Percentiles rank a stretch among this genome's conserved stretches.
These are phyloP conservation scores for Corythornis leucogaster DNA, from an alignment of 2,797 vertebrate genomes.

Conservation along the genomic window DNA sequence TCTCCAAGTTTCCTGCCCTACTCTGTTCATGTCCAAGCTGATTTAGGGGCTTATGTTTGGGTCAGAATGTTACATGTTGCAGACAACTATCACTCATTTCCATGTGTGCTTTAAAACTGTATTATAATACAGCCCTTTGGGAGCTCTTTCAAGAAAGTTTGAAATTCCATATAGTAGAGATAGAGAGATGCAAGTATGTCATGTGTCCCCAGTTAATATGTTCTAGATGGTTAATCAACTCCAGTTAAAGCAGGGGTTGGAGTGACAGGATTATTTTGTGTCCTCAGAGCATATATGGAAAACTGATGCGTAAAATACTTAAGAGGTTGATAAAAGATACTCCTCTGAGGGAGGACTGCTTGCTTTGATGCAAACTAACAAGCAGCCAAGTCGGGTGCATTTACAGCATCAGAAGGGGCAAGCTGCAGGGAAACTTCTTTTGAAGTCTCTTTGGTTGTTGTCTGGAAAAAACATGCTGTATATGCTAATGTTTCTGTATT, in stretches of 20 bases:
- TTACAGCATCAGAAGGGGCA: not conserved
- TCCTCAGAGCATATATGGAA: slow-evolving; percentile 3
- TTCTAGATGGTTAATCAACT: slow-evolving; percentile 50
- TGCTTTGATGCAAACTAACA: slow-evolving; percentile 8
- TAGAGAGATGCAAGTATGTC: not conserved
- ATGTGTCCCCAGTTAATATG: not conserved
- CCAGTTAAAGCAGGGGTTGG: not conserved
- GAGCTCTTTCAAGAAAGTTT: slow-evolving; percentile 8
- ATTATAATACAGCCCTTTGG: not conserved
- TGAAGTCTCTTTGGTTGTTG: not conserved
- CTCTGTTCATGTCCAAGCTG: not conserved
- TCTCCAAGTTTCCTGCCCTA: not conserved
- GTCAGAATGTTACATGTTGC: not conserved
- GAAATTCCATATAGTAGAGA: not conserved
- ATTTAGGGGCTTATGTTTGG: not conserved
- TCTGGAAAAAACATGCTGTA: not conserved
- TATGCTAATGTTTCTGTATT: accelerated
- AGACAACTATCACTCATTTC: not conserved
- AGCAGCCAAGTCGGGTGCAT: accelerated
- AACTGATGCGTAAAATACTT: not conserved
- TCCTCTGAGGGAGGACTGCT: not conserved
- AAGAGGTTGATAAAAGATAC: not conserved
- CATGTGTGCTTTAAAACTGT: not conserved
- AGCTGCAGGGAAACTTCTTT: not conserved
- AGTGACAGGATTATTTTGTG: not conserved